phyloP scores from a whole-genome alignment of 2,888 invertebrate species.

The Ennomos erosarius region DNA sequence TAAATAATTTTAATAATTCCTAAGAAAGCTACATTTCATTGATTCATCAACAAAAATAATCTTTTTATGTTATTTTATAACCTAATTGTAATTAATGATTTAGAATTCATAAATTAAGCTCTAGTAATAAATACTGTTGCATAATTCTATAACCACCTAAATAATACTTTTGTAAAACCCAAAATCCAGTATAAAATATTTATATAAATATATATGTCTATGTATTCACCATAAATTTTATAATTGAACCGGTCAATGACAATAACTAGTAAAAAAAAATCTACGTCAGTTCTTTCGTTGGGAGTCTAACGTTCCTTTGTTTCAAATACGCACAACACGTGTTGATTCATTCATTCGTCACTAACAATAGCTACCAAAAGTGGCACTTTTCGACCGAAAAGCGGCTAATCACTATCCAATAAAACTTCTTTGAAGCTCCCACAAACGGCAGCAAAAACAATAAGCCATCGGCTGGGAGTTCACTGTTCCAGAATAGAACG shows the following conservation, averaged over 20 bases:
- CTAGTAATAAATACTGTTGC: too few species aligned
- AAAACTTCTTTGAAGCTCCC: constrained; percentile 44
- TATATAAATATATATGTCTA: too few species aligned
- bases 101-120: too few species aligned
- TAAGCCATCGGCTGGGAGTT: constrained; percentile 79
- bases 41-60: too few species aligned
- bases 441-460: constrained; percentile 74
- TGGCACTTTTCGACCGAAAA: constrained; percentile 4
- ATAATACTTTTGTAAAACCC: too few species aligned
- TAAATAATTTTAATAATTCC: too few species aligned
- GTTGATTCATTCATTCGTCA: constrained; percentile 24
- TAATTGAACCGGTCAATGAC: constrained; percentile 17
- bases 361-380: constrained; percentile 12
- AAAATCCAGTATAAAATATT: too few species aligned
- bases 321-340: constrained; percentile 8
- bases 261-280: constrained; percentile 23
- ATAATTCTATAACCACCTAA: too few species aligned
- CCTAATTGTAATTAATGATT: too few species aligned
- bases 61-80: too few species aligned
- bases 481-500: constrained; percentile 79
- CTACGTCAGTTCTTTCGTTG: neutral
- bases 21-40: too few species aligned
- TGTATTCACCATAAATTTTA: too few species aligned
- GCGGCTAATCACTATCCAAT: constrained; percentile 29
- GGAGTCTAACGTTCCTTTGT: constrained; percentile 23